Conservation (phyloP, 2,888 invertebrate species). For the Teleogryllus oceanicus region DNA sequence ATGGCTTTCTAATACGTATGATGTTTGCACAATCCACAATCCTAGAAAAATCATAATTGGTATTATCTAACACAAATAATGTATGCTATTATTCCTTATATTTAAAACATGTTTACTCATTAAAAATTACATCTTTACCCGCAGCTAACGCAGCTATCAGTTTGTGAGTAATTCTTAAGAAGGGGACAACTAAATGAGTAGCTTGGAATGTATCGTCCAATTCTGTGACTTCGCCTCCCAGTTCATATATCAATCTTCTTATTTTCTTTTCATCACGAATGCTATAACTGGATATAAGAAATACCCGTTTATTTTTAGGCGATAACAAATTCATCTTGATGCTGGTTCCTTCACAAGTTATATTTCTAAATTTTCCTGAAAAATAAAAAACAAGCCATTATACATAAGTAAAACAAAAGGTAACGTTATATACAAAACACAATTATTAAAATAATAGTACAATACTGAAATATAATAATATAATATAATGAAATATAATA, state of each 20-base stretch:
- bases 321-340: background rate
- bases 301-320: background rate
- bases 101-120: too few relatives aligned
- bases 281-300: background rate
- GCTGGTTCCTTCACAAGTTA: background rate
- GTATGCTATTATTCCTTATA: too few relatives aligned
- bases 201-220: background rate
- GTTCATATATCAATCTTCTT: background rate
- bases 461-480: too few relatives aligned
- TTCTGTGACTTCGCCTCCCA: background rate
- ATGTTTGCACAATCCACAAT: background rate
- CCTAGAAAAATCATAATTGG: background rate
- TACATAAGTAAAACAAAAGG: too few relatives aligned
- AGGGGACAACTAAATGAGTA: background rate
- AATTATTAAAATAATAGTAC: too few relatives aligned
- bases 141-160: background rate
- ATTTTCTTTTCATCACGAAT: background rate
- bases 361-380: background rate
- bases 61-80: too few relatives aligned
- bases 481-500: too few relatives aligned
- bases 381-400: too few relatives aligned
- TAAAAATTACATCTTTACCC: background rate
- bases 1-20: background rate
- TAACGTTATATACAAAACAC: too few relatives aligned
- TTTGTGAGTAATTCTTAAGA: background rate